Evolutionary conservation across 2,113 vertebrate genomes (phyloP), one percentile per base, ranked within the genome.

Genomic region (Colius striatus): DNA sequence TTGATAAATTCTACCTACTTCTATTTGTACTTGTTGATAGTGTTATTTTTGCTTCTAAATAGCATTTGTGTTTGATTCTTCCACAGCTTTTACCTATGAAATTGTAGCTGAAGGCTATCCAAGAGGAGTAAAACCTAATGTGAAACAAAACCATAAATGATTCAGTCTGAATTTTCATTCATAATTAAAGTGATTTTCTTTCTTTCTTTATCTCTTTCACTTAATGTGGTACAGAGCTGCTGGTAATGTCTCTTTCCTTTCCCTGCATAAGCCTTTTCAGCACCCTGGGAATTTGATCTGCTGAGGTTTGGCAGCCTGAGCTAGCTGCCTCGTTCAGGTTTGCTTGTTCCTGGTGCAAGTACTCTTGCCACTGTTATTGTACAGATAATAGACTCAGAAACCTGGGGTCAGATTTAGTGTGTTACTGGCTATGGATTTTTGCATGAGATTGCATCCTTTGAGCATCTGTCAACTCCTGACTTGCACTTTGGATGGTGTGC

Each of bases 341-440:
- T 16, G 10, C 30, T 21, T 2, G 0, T 29, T 48, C 0, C 1
- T 57, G 25, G 16, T 65, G 16, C 21, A 26, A 21, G 45, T 10
- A 14, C 8, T 1, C 17, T 63, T 51, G 15, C 8, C 2, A 2
- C 21, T 84, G 48, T 34, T 32, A 50, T 25, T 2, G 27, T 74
- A 50, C 34, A 18, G 34, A 5, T 50, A 57, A 45, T 2, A 32
- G 43, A 30, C 6, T 77, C 58, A 36, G 62, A 89, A 83, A 41
- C 13, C 41, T 68, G 54, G 54, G 25, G 41, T 34, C 50, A 63
- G 25, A 23, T 36, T 34, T 63, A 23, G 25, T 36, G 34, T 50
- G 50, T 18, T 32, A 34, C 72, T 71, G 55, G 25, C 13, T 58
- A 11, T 50, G 51, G 77, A 38, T 68, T 82, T 74, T 38, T 54